These are phyloP conservation scores for Ploceus nigricollis DNA, from an alignment of 2,113 vertebrate species.

Conservation along the genomic window DNA sequence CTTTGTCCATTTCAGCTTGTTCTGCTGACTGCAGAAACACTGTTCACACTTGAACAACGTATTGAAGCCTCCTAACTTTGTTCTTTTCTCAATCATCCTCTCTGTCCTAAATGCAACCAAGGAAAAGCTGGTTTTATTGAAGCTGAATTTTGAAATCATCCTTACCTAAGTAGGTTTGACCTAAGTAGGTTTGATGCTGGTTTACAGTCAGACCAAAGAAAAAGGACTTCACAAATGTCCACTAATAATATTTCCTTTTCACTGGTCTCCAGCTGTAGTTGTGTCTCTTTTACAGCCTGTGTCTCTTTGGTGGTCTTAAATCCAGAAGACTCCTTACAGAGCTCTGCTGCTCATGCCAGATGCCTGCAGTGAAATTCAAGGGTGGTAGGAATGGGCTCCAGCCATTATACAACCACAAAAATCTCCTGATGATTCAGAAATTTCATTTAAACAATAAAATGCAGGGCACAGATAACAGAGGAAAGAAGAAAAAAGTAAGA, in stretches of 20 bases:
- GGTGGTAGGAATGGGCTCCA: slow-evolving; percentile 58
- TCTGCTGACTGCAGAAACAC: neutral
- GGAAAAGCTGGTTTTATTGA: neutral
- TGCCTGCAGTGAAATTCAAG: slow-evolving; percentile 57
- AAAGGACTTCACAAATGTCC: neutral
- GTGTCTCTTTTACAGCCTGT: slow-evolving; percentile 31
- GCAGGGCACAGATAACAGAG: slow-evolving; percentile 51
- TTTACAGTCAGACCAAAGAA: neutral
- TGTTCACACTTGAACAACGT: neutral
- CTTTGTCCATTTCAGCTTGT: neutral
- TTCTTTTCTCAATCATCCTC: neutral
- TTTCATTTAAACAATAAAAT: slow-evolving; percentile 61
- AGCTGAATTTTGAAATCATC: neutral
- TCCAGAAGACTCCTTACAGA: slow-evolving; percentile 38
- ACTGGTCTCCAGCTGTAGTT: neutral
- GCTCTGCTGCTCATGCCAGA: slow-evolving; percentile 41
- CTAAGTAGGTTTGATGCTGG: neutral
- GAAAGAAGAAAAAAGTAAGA: slow-evolving; percentile 23
- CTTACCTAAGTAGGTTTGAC: neutral
- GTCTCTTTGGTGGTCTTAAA: slow-evolving; percentile 62
- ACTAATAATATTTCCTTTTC: slow-evolving; percentile 15
- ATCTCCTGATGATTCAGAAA: slow-evolving; percentile 60
- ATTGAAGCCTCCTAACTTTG: neutral
- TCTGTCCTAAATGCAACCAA: neutral
- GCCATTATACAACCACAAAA: slow-evolving; percentile 55